These are phyloP conservation scores for Lonchura striata DNA, from an alignment of 2,113 vertebrate species.

Conservation along the genomic window DNA sequence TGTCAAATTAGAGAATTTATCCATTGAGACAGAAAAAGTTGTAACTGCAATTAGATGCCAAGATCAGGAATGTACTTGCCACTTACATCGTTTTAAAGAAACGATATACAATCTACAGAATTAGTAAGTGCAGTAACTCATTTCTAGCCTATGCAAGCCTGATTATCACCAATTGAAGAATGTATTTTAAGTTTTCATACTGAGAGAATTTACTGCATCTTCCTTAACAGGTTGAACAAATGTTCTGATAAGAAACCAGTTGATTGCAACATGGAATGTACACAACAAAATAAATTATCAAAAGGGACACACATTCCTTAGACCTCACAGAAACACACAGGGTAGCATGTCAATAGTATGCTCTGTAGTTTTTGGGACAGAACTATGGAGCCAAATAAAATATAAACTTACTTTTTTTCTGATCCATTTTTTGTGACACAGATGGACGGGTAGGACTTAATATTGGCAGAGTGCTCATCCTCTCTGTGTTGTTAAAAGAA, in stretches of 20 bases:
- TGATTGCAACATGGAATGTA: neutral
- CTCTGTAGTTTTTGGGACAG: neutral
- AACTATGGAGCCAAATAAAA: neutral
- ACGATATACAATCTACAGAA: neutral
- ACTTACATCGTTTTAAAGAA: neutral
- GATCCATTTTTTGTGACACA: neutral
- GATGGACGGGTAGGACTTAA: neutral
- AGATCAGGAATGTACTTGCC: neutral
- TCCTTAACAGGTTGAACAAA: neutral
- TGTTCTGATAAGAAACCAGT: neutral
- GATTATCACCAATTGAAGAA: neutral
- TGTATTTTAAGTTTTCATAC: neutral
- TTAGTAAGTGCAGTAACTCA: neutral
- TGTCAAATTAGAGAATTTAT: neutral
- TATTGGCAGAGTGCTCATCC: neutral
- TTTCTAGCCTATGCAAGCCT: neutral
- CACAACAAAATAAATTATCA: neutral
- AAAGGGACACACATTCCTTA: neutral
- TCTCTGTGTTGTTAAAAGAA: neutral
- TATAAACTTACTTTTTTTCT: slow-evolving; percentile 57
- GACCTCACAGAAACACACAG: neutral
- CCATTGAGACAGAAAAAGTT: neutral
- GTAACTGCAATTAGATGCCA: neutral
- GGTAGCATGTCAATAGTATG: neutral
- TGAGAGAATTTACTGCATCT: neutral